A percentile compares a stretch with the other conserved stretches of the same genome.
Conservation (phyloP, 2,888 invertebrate species). For the Trichopria drosophilae region DNA sequence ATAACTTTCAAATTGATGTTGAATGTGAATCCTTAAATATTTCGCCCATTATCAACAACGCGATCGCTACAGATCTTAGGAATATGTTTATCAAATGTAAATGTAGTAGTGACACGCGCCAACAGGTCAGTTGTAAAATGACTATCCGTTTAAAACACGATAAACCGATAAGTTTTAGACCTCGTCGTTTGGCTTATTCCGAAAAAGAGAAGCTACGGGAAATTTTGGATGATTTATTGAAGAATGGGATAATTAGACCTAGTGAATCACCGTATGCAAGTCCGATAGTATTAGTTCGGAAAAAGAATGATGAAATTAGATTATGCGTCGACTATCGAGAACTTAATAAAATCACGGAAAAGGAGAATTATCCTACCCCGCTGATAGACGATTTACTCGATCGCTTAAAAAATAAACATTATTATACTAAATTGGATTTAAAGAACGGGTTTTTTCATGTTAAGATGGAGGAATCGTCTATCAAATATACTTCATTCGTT, state of each 20-base stretch:
- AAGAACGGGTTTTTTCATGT: slow-evolving; percentile 6
- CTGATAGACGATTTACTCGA: slow-evolving; percentile 23
- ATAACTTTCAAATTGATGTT: no score
- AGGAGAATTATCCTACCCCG: slow-evolving; percentile 21
- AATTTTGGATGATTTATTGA: slow-evolving; percentile 5
- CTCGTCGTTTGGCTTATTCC: slow-evolving; percentile 12
- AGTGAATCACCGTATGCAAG: slow-evolving; percentile 21
- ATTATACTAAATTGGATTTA: slow-evolving; percentile 8
- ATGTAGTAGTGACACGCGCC: no score
- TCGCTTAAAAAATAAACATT: slow-evolving; percentile 10
- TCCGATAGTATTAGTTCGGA: slow-evolving; percentile 16
- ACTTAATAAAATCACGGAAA: slow-evolving; percentile 23
- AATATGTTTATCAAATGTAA: no score
- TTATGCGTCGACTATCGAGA: slow-evolving; percentile 22
- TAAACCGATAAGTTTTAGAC: slow-evolving; percentile 20
- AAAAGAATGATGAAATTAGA: slow-evolving; percentile 19
- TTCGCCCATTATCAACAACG: no score
- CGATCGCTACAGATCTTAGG: no score
- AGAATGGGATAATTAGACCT: slow-evolving; percentile 7
- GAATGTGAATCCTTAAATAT: no score
- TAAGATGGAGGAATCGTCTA: background rate
- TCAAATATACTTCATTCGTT: slow-evolving; percentile 7
- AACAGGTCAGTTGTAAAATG: slow-evolving; percentile 14
- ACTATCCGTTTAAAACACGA: slow-evolving; percentile 13
- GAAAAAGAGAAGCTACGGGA: slow-evolving; percentile 14